These are phyloP conservation scores for Notiomystis cincta DNA, from an alignment of 2,113 vertebrate species.

Conservation along the genomic window DNA sequence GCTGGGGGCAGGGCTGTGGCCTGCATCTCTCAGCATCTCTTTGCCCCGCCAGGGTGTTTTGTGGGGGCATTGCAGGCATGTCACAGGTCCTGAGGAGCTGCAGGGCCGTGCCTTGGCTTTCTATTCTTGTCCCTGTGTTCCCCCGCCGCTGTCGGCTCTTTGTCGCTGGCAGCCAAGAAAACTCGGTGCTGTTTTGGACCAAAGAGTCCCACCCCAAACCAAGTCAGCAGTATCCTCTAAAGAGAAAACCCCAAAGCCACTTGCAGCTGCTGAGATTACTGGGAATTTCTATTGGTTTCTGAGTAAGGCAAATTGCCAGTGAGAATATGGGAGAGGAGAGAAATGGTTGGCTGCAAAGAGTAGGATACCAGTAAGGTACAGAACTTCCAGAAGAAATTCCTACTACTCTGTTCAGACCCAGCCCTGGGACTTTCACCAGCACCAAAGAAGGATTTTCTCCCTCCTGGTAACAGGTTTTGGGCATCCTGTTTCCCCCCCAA, in stretches of 20 bases:
- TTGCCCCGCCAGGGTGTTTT: background rate
- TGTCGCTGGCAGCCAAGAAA: background rate
- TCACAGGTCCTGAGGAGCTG: background rate
- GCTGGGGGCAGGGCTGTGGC: fast-evolving
- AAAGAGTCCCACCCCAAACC: background rate
- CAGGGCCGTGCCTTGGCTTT: background rate
- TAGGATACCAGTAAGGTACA: background rate
- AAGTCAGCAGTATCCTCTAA: background rate
- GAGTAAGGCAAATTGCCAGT: background rate
- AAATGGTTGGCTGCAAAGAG: background rate
- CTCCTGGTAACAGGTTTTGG: background rate
- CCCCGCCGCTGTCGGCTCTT: background rate
- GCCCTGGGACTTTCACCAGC: background rate
- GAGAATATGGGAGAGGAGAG: background rate
- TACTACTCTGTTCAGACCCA: background rate
- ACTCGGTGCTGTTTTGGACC: background rate
- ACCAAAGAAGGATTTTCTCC: background rate
- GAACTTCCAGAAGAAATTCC: background rate
- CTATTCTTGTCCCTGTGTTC: conserved; percentile 12
- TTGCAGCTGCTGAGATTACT: background rate
- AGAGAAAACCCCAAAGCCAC: background rate
- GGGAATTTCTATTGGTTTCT: background rate
- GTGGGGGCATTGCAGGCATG: background rate
- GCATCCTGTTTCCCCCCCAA: background rate
- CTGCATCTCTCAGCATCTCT: background rate